Conservation (phyloP, 2,888 invertebrate species). For the Pachydiplax longipennis region DNA sequence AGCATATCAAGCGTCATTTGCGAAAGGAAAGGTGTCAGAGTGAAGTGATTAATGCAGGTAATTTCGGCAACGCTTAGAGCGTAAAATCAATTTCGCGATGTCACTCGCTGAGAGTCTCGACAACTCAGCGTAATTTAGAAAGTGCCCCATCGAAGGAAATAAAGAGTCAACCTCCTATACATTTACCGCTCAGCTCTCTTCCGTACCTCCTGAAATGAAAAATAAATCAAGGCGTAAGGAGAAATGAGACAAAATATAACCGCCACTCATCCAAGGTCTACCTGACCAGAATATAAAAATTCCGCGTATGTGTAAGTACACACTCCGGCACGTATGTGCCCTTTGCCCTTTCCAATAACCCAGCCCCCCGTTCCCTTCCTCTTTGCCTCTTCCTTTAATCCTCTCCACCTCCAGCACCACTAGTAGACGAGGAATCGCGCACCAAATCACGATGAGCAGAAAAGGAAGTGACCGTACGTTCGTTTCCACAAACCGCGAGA, state of each 20-base stretch:
- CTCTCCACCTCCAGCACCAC: neutral
- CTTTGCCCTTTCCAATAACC: neutral
- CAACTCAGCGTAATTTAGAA: neutral
- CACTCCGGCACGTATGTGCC: neutral
- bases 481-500: neutral
- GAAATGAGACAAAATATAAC: neutral
- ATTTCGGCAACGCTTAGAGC: neutral
- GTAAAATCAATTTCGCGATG: neutral
- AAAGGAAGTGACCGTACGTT: constrained; percentile 39
- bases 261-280: neutral
- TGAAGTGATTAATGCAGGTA: neutral
- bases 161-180: neutral
- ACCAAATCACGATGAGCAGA: constrained; percentile 16
- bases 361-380: neutral
- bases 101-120: neutral
- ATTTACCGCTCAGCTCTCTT: neutral
- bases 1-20: too few species aligned
- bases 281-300: neutral
- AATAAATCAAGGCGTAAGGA: neutral
- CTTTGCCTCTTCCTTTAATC: neutral
- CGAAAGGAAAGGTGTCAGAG: too few species aligned
- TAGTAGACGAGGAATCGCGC: neutral
- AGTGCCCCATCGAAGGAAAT: neutral
- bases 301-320: neutral
- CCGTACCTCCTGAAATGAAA: neutral